A percentile compares a stretch with the other conserved stretches of the same genome.
Conservation (phyloP, 2,888 invertebrate genomes). For the Acheta domesticus region DNA sequence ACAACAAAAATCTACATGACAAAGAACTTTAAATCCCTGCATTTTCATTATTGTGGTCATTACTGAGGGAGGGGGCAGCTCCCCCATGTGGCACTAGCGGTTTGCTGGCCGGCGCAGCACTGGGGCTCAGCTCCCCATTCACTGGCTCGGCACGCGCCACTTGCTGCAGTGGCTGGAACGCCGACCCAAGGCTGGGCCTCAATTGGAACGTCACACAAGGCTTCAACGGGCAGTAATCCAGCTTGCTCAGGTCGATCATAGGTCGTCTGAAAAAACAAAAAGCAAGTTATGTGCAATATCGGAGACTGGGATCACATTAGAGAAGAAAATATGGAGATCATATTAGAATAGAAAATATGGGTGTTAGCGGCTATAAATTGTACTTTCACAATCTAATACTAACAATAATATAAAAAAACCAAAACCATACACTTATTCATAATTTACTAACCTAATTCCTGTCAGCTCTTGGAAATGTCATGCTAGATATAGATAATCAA, state of each 20-base stretch:
- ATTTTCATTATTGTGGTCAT: slow-evolving; percentile 28
- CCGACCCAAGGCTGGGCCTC: slow-evolving; percentile 74
- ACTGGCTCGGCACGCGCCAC: slow-evolving; percentile 41
- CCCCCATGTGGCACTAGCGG: slow-evolving; percentile 24
- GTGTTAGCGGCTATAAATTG: too few relatives aligned
- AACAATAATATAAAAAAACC: too few relatives aligned
- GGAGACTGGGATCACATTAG: too few relatives aligned
- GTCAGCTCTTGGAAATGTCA: too few relatives aligned
- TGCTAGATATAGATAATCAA: too few relatives aligned
- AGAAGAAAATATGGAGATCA: too few relatives aligned
- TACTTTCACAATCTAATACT: too few relatives aligned
- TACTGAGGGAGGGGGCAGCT: slow-evolving; percentile 22
- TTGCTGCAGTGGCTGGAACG: slow-evolving; percentile 69
- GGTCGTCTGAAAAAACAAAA: slow-evolving; percentile 46
- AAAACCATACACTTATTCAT: too few relatives aligned
- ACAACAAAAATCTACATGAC: slow-evolving; percentile 24
- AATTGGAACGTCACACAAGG: slow-evolving; percentile 71
- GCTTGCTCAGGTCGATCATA: slow-evolving; percentile 50
- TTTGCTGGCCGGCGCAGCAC: slow-evolving; percentile 18
- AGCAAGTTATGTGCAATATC: too few relatives aligned
- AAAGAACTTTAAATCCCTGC: slow-evolving; percentile 29
- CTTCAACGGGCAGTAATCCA: slow-evolving; percentile 54
- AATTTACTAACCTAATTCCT: too few relatives aligned
- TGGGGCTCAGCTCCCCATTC: slow-evolving; percentile 32
- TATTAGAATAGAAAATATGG: too few relatives aligned